phyloP scores from a whole-genome alignment of 1,140 invertebrate species.

The Tribolium castaneum region DNA sequence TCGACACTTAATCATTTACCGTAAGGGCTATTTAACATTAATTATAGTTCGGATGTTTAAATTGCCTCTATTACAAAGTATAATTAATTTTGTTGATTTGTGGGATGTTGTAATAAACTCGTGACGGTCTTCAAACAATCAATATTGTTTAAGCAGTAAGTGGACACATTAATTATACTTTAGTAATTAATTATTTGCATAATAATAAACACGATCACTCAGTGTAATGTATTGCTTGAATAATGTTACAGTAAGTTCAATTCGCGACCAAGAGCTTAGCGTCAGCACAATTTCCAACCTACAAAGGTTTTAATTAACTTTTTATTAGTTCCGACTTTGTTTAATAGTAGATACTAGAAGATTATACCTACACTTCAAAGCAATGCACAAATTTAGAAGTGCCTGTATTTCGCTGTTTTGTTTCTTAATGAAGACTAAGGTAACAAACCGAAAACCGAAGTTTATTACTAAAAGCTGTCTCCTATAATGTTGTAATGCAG shows the following conservation, averaged over 20 bases:
- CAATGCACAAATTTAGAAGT: not conserved
- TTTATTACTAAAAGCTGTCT: not conserved
- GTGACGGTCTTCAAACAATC: constrained; percentile 4
- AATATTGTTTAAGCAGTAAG: constrained; percentile 18
- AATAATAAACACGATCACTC: not conserved
- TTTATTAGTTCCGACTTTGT: not conserved
- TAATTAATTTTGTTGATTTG: constrained; percentile 35
- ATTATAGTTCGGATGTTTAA: constrained; percentile 31
- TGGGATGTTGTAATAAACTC: constrained; percentile 4
- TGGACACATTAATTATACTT: not conserved
- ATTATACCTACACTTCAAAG: not conserved
- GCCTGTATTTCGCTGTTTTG: not conserved
- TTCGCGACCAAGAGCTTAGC: too few relatives aligned
- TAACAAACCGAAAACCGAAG: not conserved
- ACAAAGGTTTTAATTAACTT: not conserved
- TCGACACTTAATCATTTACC: constrained; percentile 16
- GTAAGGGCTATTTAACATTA: constrained; percentile 30
- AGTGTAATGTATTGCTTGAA: not conserved
- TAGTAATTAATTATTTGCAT: not conserved
- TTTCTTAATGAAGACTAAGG: not conserved
- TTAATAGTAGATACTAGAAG: not conserved
- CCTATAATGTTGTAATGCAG: too few relatives aligned
- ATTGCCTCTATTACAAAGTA: constrained; percentile 14
- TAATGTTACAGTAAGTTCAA: not conserved
- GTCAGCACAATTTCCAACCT: not conserved